Base-by-base conservation (phyloP, 2,888 invertebrate genomes). In the Neoascia interrupta region DNA sequence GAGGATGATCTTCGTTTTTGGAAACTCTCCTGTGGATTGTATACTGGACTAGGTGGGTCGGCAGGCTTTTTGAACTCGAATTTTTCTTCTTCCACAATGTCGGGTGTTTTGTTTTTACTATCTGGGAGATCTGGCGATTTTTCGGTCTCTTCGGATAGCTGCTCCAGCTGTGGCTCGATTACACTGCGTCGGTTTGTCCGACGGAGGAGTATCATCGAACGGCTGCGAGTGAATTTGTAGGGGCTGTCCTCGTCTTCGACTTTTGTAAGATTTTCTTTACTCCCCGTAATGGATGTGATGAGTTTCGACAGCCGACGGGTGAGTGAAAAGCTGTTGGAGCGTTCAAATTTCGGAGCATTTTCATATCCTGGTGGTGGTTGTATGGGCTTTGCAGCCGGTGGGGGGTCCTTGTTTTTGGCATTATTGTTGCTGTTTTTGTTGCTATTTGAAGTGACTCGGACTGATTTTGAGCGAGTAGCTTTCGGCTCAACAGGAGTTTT, bases 301-400 rank as follows among this genome's bases (percentile, higher is more conserved):
- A 89, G 79, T 51, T 87, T 86, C 0, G 87, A 85, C 13, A 89
- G 70, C 75, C 85, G 88, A 10, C 86, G 85, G 1, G 86, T 86
- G n/a, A 88, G 54, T 13, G 86, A 86, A 64, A 89, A 88, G 81
- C 89, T 89, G 39, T 86, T 86, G 10, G 88, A 86, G 1, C 88
- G 84, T 82, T 88, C 88, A 68, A 89, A 85, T 81, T 87, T 88
- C 15, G 85, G 84, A 1, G 83, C 63, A 41, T 76, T 83, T 19
- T 86, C 84, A 19, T 72, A 81, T 11, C 81, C 81, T 0, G 83
- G 81, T 21, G 41, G 60, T 13, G 60, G 21, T 19, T 58, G 63
- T 8, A 11, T 45, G 8, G 45, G 6, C 6, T 76, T 70, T 4
- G 58, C 16, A 5, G 53, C 2, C n/a, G 54, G 11, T 5, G 43